Percentiles rank a stretch among this genome's conserved stretches.
Conservation (phyloP, 1,140 invertebrate species). For the Sycophila sp. region DNA sequence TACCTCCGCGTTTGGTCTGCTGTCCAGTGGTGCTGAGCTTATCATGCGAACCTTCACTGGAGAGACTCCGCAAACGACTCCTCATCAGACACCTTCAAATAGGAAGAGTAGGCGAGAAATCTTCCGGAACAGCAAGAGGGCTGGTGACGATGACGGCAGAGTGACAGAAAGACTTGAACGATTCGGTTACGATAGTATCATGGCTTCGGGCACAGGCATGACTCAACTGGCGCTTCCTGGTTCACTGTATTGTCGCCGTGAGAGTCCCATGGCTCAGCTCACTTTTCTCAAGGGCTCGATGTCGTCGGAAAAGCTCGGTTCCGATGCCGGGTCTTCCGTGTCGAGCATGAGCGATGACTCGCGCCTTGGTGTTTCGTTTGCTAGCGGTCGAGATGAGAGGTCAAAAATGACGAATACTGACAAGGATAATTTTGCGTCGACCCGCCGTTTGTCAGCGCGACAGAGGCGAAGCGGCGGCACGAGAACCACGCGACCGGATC, state of each 20-base stretch:
- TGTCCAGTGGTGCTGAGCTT: conserved; percentile 79
- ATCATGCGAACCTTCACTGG: conserved; percentile 75
- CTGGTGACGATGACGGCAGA: conserved; percentile 18
- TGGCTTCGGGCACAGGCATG: conserved; percentile 63
- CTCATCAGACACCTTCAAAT: conserved; percentile 51
- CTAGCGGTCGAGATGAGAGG: conserved; percentile 7
- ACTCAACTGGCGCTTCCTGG: conserved; percentile 70
- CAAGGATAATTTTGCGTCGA: background rate
- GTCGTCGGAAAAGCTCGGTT: conserved; percentile 53
- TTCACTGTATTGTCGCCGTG: conserved; percentile 66
- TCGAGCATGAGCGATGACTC: conserved; percentile 22
- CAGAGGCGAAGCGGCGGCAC: conserved; percentile 56
- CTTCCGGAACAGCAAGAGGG: background rate
- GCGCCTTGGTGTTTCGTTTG: background rate
- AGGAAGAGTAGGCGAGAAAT: conserved; percentile 55
- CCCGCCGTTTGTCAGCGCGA: conserved; percentile 45
- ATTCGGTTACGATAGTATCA: conserved; percentile 75
- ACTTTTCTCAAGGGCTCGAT: conserved; percentile 73
- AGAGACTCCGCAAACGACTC: conserved; percentile 49
- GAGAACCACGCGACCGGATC: conserved; percentile 68
- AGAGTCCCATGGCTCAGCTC: conserved; percentile 79
- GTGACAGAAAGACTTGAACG: conserved; percentile 76
- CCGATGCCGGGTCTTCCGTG: conserved; percentile 46
- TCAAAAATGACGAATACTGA: background rate
- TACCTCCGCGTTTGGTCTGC: conserved; percentile 72